A percentile compares a stretch with the other conserved stretches of the same genome.
phyloP scores from a whole-genome alignment of 2,888 invertebrate genomes.

The Phaonia tiefii region DNA sequence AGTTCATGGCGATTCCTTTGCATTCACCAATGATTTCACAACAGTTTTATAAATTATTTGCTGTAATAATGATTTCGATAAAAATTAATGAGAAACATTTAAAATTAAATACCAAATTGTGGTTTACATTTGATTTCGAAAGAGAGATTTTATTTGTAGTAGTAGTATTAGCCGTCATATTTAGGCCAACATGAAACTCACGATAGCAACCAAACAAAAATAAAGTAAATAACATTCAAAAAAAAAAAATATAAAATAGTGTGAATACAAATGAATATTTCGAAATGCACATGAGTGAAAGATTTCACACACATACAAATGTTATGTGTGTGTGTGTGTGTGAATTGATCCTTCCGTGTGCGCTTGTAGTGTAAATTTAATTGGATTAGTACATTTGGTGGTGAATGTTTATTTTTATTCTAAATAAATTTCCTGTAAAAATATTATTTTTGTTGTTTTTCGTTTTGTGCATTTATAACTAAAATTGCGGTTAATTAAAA shows the following conservation, averaged over 20 bases:
- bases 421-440: slow-evolving; percentile 50
- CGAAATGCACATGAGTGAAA: not conserved
- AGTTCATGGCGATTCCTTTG: not conserved
- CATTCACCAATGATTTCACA: slow-evolving; percentile 6
- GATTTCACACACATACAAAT: too few relatives aligned
- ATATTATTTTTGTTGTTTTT: slow-evolving; percentile 37
- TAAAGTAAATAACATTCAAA: slow-evolving; percentile 10
- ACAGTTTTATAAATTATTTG: slow-evolving; percentile 22
- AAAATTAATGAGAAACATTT: slow-evolving; percentile 5
- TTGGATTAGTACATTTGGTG: slow-evolving; percentile 63
- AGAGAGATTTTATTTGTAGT: slow-evolving; percentile 53
- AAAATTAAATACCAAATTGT: slow-evolving; percentile 55
- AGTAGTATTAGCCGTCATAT: not conserved
- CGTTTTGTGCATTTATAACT: slow-evolving; percentile 47
- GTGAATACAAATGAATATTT: too few relatives aligned
- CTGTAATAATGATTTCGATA: not conserved
- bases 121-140: slow-evolving; percentile 63
- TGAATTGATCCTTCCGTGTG: slow-evolving; percentile 15
- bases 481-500: slow-evolving; percentile 63
- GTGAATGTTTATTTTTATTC: slow-evolving; percentile 35
- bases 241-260: too few relatives aligned
- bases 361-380: slow-evolving; percentile 61
- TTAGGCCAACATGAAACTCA: slow-evolving; percentile 43
- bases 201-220: slow-evolving; percentile 1
- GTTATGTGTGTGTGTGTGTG: not conserved